Base-by-base conservation (phyloP, 2,113 vertebrate genomes). In the Chrysochloris asiatica region DNA sequence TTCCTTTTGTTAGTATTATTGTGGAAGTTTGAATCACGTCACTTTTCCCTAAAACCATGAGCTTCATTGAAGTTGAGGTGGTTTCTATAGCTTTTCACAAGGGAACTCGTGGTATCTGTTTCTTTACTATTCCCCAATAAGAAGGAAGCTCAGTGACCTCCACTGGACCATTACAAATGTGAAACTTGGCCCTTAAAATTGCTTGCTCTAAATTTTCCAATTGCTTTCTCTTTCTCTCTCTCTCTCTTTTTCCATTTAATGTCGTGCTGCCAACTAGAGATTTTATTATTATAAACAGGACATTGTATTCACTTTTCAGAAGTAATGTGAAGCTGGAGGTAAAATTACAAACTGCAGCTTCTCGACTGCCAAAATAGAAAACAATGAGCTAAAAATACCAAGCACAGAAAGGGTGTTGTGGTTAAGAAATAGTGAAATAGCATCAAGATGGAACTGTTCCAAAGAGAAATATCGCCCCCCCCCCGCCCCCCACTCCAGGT, bases 231-330 rank as follows among this genome's bases (percentile, higher is more conserved):
- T 97, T 59, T 92, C 33, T 83, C 30, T 81, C 21, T 73, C 63
- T 76, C 24, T 61, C 59, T 61, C 26, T 97, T 96, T 94, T 97
- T 95, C 97, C 96, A 93, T 96, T 97, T 97, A 97, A 97, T 97
- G 97, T 97, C 97, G 93, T 97, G 94, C 97, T 98, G 98, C 98
- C 98, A 98, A 97, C 96, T 97, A 95, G 97, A 98, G 97, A 98
- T 98, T 98, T 98, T 98, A 98, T 98, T 98, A 98, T 98, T 98
- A 98, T 98, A 98, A 98, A 98, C 98, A 98, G 98, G 98, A 98
- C 97, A 98, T 98, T 98, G 98, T 98, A 98, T 98, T 98, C 97
- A 96, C 97, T 98, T 98, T 98, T 98, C 97, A 98, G 97, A 97
- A 98, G 98, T 98, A 98, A 98, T 98, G 96, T 98, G 98, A 98